These are phyloP conservation scores for Trachurus trachurus DNA, from an alignment of 2,797 vertebrate species.

Conservation along the genomic window DNA sequence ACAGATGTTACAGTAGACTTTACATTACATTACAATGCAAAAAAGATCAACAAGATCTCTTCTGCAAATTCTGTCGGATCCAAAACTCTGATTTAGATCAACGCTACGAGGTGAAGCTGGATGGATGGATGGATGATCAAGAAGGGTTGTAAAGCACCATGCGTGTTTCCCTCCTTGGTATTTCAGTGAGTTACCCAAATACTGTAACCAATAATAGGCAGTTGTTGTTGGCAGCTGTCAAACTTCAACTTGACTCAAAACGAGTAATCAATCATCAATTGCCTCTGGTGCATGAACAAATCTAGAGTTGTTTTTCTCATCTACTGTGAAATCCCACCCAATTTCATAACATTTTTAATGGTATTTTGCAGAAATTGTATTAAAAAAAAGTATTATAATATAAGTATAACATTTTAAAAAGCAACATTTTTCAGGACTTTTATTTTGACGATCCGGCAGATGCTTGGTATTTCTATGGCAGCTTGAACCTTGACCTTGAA, in stretches of 20 bases:
- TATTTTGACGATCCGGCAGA: not conserved
- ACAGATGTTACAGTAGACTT: too few species aligned
- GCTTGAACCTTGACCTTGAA: not conserved
- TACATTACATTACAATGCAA: not conserved
- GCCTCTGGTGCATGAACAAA: not conserved
- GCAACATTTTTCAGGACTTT: not conserved
- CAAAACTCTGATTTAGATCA: not conserved
- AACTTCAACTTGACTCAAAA: too few species aligned
- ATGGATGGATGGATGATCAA: not conserved
- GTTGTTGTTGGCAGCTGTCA: too few species aligned
- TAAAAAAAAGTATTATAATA: not conserved
- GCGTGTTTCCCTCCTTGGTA: too few species aligned
- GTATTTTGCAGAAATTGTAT: not conserved
- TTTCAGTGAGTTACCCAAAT: too few species aligned
- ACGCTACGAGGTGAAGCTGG: not conserved
- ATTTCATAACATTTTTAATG: not conserved
- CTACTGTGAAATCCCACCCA: too few species aligned
- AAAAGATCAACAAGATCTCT: not conserved
- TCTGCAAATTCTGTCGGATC: not conserved
- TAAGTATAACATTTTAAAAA: not conserved
- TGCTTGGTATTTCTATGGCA: not conserved
- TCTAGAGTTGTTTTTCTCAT: not conserved
- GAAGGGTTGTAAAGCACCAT: too few species aligned
- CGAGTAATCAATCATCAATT: too few species aligned
- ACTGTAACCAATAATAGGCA: too few species aligned